Percentiles rank a stretch among this genome's conserved stretches.
Evolutionary conservation across 2,113 vertebrate genomes (phyloP).

Genomic region (Cyphomyrus discorhynchus): DNA sequence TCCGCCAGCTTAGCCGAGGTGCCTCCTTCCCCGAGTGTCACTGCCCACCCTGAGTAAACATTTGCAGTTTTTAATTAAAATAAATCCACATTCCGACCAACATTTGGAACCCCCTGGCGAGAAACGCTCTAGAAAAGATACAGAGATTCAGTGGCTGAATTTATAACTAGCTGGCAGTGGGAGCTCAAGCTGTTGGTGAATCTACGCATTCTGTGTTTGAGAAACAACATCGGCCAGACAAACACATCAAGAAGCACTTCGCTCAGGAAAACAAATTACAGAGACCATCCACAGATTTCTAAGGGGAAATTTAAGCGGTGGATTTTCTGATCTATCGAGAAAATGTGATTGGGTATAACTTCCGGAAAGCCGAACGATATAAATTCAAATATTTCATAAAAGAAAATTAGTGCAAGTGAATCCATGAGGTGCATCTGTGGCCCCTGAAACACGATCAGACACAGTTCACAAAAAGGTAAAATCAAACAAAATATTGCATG

Average conservation of each 20-base stretch:
- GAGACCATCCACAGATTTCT: not conserved
- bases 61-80: conserved; percentile 59
- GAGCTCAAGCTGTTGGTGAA: conserved; percentile 51
- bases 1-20: conserved; percentile 21
- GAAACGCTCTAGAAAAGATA: conserved; percentile 31
- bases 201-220: conserved; percentile 23
- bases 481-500: conserved; percentile 9
- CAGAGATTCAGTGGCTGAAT: conserved; percentile 48
- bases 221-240: not conserved
- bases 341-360: not conserved
- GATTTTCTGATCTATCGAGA: not conserved
- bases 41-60: conserved; percentile 52
- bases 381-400: not conserved
- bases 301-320: not conserved
- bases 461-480: not conserved
- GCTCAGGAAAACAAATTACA: not conserved
- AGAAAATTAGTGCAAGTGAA: not conserved
- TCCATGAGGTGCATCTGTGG: not conserved
- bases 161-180: conserved; percentile 35
- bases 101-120: conserved; percentile 36
- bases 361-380: not conserved
- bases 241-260: not conserved
- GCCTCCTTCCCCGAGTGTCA: conserved; percentile 41
- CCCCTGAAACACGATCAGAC: not conserved
- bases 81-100: conserved; percentile 52